phyloP scores from a whole-genome alignment of 53 echinoderm and acorn worm genomes.

The Luidia sarsii region DNA sequence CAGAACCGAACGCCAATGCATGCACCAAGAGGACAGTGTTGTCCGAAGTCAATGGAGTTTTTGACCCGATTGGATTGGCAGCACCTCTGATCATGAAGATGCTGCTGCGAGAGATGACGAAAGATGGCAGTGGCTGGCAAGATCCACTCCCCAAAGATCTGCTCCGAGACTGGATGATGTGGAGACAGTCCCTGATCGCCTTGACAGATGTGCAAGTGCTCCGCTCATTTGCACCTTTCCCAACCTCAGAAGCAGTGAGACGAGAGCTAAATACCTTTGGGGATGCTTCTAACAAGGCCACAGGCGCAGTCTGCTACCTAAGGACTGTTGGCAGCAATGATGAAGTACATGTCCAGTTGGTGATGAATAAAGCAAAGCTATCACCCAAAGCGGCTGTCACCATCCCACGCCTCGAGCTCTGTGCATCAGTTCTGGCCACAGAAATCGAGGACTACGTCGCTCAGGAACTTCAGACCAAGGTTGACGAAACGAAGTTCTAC shows the following conservation, averaged over 20 bases:
- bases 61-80: slow-evolving; percentile 32
- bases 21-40: slow-evolving; percentile 47
- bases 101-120: slow-evolving; percentile 28
- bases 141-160: slow-evolving; percentile 32
- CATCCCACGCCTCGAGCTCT: slow-evolving; percentile 35
- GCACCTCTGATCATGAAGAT: slow-evolving; percentile 37
- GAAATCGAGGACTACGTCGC: slow-evolving; percentile 22
- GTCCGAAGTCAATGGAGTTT: slow-evolving; percentile 52
- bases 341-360: slow-evolving; percentile 44
- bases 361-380: slow-evolving; percentile 22
- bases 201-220: background rate
- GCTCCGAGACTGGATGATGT: slow-evolving; percentile 50
- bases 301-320: slow-evolving; percentile 26
- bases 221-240: slow-evolving; percentile 23
- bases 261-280: slow-evolving; percentile 8
- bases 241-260: slow-evolving; percentile 28
- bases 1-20: background rate
- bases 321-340: slow-evolving; percentile 8
- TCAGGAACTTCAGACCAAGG: slow-evolving; percentile 7
- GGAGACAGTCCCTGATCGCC: slow-evolving; percentile 54
- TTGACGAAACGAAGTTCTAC: slow-evolving; percentile 30
- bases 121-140: slow-evolving; percentile 13
- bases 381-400: slow-evolving; percentile 19
- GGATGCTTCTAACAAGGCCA: background rate
- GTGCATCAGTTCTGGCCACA: slow-evolving; percentile 35